Conservation (phyloP, 2,888 invertebrate genomes). For the Hyposoter dolosus region DNA sequence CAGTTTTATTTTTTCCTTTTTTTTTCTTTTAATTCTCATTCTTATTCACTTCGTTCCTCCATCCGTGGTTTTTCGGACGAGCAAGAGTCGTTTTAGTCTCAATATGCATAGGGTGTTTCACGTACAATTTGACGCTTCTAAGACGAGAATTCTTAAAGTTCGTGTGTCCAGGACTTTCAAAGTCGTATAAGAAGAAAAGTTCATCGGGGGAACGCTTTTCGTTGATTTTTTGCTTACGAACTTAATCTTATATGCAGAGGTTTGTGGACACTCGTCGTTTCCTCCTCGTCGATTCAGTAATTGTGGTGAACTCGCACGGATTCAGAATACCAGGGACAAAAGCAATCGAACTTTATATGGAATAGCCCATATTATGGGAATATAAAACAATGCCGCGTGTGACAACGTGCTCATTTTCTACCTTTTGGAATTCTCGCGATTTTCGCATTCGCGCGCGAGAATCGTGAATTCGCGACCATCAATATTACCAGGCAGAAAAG, state of each 20-base stretch:
- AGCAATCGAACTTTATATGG: slow-evolving; percentile 13
- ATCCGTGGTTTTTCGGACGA: slow-evolving; percentile 16
- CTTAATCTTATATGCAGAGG: neutral
- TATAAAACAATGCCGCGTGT: slow-evolving; percentile 48
- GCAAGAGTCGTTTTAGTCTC: slow-evolving; percentile 15
- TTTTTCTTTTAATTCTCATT: slow-evolving; percentile 13
- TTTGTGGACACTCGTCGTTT: neutral
- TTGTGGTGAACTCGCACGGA: neutral
- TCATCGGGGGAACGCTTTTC: neutral
- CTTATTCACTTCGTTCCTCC: slow-evolving; percentile 9
- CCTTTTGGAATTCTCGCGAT: slow-evolving; percentile 65
- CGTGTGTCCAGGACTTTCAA: neutral
- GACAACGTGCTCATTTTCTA: slow-evolving; percentile 23
- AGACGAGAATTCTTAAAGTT: neutral
- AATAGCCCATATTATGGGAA: slow-evolving; percentile 15
- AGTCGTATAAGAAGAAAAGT: neutral
- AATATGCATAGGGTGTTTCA: neutral
- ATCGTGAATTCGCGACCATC: slow-evolving; percentile 70
- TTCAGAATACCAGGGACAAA: neutral
- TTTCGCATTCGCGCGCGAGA: slow-evolving; percentile 69
- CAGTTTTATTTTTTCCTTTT: neutral
- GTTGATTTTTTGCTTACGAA: neutral
- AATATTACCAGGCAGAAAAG: slow-evolving; percentile 68
- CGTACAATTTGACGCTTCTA: neutral
- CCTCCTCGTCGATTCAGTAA: neutral